Conservation (phyloP, 1,140 invertebrate genomes). For the Anthonomus grandis region DNA sequence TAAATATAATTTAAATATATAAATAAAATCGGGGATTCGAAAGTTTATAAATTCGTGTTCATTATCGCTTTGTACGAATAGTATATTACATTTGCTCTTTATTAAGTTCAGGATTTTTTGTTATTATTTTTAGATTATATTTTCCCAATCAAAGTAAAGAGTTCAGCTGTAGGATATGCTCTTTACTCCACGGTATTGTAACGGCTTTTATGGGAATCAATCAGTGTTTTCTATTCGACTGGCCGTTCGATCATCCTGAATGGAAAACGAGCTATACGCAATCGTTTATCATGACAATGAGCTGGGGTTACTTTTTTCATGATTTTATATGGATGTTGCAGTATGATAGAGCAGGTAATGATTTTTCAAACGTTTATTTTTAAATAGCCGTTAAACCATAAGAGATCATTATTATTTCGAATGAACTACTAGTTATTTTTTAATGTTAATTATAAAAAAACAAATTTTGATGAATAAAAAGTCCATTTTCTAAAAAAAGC, state of each 20-base stretch:
- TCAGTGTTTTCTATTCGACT: constrained; percentile 47
- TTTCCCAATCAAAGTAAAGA: constrained; percentile 43
- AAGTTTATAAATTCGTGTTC: too few relatives aligned
- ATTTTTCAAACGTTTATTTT: not conserved
- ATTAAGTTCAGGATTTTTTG: too few relatives aligned
- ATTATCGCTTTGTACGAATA: too few relatives aligned
- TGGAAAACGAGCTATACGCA: constrained; percentile 35
- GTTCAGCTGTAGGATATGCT: constrained; percentile 49
- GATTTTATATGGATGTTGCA: constrained; percentile 57
- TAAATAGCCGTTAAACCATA: not conserved
- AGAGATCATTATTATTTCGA: too few relatives aligned
- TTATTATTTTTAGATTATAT: constrained; percentile 9
- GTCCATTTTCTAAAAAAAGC: too few relatives aligned
- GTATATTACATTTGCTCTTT: too few relatives aligned
- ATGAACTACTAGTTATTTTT: too few relatives aligned
- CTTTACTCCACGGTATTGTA: constrained; percentile 49
- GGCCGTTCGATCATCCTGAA: constrained; percentile 35
- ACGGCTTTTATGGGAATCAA: constrained; percentile 46
- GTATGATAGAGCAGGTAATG: constrained; percentile 36
- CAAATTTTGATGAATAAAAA: too few relatives aligned
- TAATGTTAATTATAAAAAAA: too few relatives aligned
- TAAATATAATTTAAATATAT: not conserved
- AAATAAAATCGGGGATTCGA: too few relatives aligned
- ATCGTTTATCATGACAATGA: constrained; percentile 36
- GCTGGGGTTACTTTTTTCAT: constrained; percentile 57